Base-by-base conservation (phyloP, 2,888 invertebrate genomes). In the Coecobrya sp. region DNA sequence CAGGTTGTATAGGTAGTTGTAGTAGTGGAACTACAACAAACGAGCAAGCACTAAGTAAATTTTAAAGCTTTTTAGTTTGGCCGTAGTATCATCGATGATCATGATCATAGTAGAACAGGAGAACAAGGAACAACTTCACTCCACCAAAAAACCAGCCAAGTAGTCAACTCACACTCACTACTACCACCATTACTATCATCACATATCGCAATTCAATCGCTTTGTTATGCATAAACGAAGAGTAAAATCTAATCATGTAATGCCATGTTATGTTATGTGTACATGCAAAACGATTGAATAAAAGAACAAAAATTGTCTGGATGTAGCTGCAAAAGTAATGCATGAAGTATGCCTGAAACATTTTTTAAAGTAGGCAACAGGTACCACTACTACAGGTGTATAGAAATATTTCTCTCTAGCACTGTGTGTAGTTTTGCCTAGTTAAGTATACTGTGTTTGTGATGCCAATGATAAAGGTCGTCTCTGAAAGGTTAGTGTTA, bases 211-310 rank as follows among this genome's bases (percentile, higher is more conserved):
- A 89, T 85, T 89, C 84, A 76, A 85, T 68, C 73, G 73, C 73
- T 84, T 89, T 89, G 89, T 84, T 84, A 73, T 73, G 89, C 84
- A 84, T 89, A 84, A 89, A 89, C 82, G 81, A 82, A 89, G 68
- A 89, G 84, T 11, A 89, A 84, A 89, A 84, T 89, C 59, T 84
- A 84, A 89, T 89, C 89, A 84, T 84, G 81, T 59, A 81, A 36
- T 59, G 30, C 22, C 22, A 45, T 82, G 59, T 82, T n/a, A n/a
- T 82, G 55, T 55, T 27, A 49, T 76, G 16, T n/a, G 19, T 42
- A 76, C 42, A 76, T 84, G 89, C 76, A 84, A 81, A 89, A 79
- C 11, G 27, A 45, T 65, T 22, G 79, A n/a, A 88, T 79, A 65
- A 45, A 22, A 19, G 36, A 86, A 19, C 25, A n/a, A 19, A 52